A percentile compares a stretch with the other conserved stretches of the same genome.
Conservation (phyloP, 2,888 invertebrate species). For the Drosophila pegasa region DNA sequence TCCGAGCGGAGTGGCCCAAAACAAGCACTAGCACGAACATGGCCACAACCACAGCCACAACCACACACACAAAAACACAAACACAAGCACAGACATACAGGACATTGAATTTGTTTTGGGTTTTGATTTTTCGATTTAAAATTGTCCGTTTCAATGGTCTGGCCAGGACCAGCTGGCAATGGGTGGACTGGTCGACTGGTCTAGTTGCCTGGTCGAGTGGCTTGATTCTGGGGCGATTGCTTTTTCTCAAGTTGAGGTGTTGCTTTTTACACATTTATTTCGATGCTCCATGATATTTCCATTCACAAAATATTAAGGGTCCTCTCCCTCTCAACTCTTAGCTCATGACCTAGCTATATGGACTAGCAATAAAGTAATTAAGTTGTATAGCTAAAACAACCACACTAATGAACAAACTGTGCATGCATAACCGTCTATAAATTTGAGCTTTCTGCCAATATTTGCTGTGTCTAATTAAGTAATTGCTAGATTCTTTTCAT, state of each 20-base stretch:
- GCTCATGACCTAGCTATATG: slow-evolving; percentile 7
- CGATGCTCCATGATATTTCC: slow-evolving; percentile 32
- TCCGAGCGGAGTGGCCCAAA: slow-evolving; percentile 50
- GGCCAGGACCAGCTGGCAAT: slow-evolving; percentile 17
- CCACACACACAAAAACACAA: slow-evolving; percentile 35
- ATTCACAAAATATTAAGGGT: slow-evolving; percentile 38
- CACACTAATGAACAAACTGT: slow-evolving; percentile 5
- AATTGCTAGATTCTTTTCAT: slow-evolving; percentile 1
- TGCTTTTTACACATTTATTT: slow-evolving; percentile 47
- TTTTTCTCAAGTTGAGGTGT: slow-evolving; percentile 42
- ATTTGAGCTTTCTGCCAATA: slow-evolving; percentile 36
- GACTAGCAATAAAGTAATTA: slow-evolving; percentile 58
- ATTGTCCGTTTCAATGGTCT: slow-evolving; percentile 73
- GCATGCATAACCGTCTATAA: slow-evolving; percentile 10
- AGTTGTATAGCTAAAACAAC: slow-evolving; percentile 35
- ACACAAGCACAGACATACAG: slow-evolving; percentile 57
- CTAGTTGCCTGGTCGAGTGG: slow-evolving; percentile 3
- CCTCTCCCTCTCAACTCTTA: slow-evolving; percentile 8
- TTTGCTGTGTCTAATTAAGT: slow-evolving; percentile 26
- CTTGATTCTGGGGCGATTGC: slow-evolving; percentile 3
- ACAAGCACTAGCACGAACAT: slow-evolving; percentile 23
- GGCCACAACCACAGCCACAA: slow-evolving; percentile 26
- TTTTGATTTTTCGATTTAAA: slow-evolving; percentile 78
- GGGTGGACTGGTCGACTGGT: slow-evolving; percentile 14
- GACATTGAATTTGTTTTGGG: slow-evolving; percentile 78